Evolutionary conservation across 2,113 vertebrate species (phyloP), one percentile per base, ranked within the genome.

Genomic region (Malurus alboscapulatus): DNA sequence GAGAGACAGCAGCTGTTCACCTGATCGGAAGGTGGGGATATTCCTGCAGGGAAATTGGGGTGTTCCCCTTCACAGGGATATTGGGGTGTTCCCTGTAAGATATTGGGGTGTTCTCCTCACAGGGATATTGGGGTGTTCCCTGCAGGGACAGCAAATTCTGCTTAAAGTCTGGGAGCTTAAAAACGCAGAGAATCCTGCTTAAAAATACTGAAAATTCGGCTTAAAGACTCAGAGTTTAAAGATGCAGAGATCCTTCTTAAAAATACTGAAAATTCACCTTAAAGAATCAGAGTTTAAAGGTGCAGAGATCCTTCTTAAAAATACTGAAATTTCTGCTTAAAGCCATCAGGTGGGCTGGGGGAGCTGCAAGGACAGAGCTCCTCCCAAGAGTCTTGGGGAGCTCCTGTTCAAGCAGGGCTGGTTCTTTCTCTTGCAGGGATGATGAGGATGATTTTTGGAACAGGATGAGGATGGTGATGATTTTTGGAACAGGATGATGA

Each of bases 271-370:
- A 38, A 38, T 36, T 36, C 36, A 36, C 8, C 36, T 36, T 36
- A 36, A 36, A 36, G 36, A 36, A 8, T 36, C 36, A 36, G 36
- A 29, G 65, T 34, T 69, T 34, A 50, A 18, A 59, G 16, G 12
- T 29, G 25, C 3, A 18, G 20, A 42, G 24, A 68, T n/a, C 44
- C 1, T 0, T 3, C n/a, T 68, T 58, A 7, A n/a, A n/a, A 68
- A 81, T 40, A 20, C 6, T 3, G 61, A 45, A 66, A 67, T 38
- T 16, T 25, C 27, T 47, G 32, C 19, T 25, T 11, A 5, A 40
- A 50, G 34, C 16, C 45, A 8, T 44, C 16, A 51, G 30, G 36
- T 42, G 54, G 29, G 34, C 76, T 55, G 22, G 16, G 26, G 59
- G 29, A 26, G 16, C 42, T 24, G 71, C 7, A 3, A 5, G 53